Evolutionary conservation across 2,797 vertebrate species (phyloP), one percentile per base, ranked within the genome.

Genomic region (Galago senegalensis): DNA sequence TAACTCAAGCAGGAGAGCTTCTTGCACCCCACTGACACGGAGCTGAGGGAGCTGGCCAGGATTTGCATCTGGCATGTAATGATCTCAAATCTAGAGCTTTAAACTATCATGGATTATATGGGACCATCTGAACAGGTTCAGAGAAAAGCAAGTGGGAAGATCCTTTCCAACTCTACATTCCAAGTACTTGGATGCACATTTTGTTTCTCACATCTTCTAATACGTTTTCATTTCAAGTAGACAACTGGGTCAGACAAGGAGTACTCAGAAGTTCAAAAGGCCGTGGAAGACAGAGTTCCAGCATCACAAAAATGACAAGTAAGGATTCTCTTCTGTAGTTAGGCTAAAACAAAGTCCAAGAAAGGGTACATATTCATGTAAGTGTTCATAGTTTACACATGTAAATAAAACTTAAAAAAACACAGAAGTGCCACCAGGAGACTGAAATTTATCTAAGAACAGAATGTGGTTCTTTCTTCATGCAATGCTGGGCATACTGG

Each of bases 171-270:
- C 27, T 95, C 31, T 69, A 49, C 58, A 85, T 70, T 77, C 92
- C 61, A 94, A 87, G 80, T 63, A 87, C 58, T 73, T 79, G 46
- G 58, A 80, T 53, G 12, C 56, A 67, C n/a, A 70, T 1, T 83
- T 23, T 23, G 27, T 49, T 67, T 69, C 5, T 2, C 53, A 80
- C 0, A 40, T 87, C 89, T 93, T 87, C 49, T 87, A 70, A 43
- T 63, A 46, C 25, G 10, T 60, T 92, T 88, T 93, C 65, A 88
- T 76, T 61, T 92, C 73, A 95, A 95, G 75, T 67, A 84, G 21
- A 89, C n/a, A 67, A 89, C 27, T 93, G 17, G 9, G 46, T 87
- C 69, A 90, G 70, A 58, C 25, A 21, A 73, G 58, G 89, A 7
- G 29, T 5, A 77, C 31, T 85, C 29, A 34, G 25, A 80, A 70